Conservation (phyloP, 2,797 vertebrate species). For the Alfaro cultratus region DNA sequence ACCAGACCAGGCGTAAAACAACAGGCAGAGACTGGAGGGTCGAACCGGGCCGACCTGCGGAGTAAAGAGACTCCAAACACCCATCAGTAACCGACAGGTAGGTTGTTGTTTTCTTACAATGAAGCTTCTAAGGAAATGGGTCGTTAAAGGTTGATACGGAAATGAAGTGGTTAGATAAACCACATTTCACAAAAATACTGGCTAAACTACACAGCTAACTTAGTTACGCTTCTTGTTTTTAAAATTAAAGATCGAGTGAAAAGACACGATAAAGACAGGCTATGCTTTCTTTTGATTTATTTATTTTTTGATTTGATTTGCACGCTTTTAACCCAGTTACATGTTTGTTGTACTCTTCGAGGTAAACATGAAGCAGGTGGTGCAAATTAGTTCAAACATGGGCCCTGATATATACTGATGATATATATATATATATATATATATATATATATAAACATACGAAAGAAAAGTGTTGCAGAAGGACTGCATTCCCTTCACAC, state of each 20-base stretch:
- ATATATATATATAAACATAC: too few relatives aligned
- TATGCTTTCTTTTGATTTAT: neutral
- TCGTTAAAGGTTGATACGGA: neutral
- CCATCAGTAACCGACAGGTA: constrained; percentile 31
- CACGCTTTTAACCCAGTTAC: neutral
- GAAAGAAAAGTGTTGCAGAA: neutral
- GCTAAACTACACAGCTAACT: neutral
- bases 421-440: too few relatives aligned
- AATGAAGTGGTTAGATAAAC: constrained; percentile 7
- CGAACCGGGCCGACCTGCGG: neutral
- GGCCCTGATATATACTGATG: neutral
- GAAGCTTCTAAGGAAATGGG: too few relatives aligned
- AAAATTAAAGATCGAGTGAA: neutral
- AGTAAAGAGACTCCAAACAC: neutral
- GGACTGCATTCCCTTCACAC: neutral
- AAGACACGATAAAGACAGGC: neutral
- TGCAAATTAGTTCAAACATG: neutral
- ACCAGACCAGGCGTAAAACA: fast-evolving
- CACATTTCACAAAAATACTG: neutral
- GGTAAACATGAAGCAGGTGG: neutral
- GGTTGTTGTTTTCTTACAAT: neutral
- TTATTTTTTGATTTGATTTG: neutral
- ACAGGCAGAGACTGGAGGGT: fast-evolving
- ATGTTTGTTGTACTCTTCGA: neutral
- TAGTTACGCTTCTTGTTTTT: neutral